Evolutionary conservation across 2,797 vertebrate species (phyloP).

Genomic region (Enteromius afrohamiltoni): DNA sequence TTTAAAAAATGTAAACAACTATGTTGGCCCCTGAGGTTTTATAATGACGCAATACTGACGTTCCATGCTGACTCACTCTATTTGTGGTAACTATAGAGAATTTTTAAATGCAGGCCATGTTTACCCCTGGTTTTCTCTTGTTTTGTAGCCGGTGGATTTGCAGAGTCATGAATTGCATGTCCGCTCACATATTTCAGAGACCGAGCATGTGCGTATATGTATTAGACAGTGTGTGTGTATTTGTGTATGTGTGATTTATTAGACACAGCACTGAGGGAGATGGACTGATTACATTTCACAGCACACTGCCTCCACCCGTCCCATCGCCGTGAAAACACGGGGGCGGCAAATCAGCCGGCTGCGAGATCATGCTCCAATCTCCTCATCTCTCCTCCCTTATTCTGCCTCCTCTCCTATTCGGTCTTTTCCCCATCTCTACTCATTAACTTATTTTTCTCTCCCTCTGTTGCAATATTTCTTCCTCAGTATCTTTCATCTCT

Average conservation of each 20-base stretch:
- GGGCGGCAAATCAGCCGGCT: slow-evolving; percentile 33
- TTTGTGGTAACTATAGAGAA: not conserved
- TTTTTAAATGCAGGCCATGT: not conserved
- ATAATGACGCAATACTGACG: not conserved
- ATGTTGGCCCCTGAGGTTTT: not conserved
- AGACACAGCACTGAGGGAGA: slow-evolving; percentile 56
- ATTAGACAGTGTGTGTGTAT: slow-evolving; percentile 30
- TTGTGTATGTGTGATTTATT: slow-evolving; percentile 60
- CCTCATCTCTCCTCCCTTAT: slow-evolving; percentile 6
- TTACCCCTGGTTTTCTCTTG: not conserved
- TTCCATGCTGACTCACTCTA: not conserved
- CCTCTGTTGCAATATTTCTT: not conserved
- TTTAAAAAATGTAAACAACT: not conserved
- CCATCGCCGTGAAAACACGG: slow-evolving; percentile 37
- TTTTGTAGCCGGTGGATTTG: not conserved
- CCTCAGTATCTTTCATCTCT: slow-evolving; percentile 15
- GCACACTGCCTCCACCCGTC: slow-evolving; percentile 51
- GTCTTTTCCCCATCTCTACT: slow-evolving; percentile 1
- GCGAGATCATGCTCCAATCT: slow-evolving; percentile 32
- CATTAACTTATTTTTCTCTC: not conserved
- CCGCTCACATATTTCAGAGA: slow-evolving; percentile 34
- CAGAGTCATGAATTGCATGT: slow-evolving; percentile 39
- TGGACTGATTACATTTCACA: slow-evolving; percentile 59
- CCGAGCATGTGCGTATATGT: slow-evolving; percentile 47
- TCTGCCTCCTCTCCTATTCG: not conserved